These are phyloP conservation scores for Pegea sp. DNA, from an alignment of 23 tunicate species.

Conservation along the genomic window DNA sequence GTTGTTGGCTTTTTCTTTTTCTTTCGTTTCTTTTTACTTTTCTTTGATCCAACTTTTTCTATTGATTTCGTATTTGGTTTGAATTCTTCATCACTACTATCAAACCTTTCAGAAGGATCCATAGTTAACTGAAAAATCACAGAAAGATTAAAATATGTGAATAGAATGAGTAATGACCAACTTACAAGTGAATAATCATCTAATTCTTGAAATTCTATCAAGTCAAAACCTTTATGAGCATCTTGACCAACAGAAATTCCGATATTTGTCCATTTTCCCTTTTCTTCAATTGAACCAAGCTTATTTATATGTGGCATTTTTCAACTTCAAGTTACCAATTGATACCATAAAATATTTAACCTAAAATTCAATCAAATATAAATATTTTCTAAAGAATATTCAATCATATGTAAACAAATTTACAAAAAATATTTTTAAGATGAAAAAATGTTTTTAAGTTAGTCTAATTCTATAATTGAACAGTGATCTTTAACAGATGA, in stretches of 20 bases:
- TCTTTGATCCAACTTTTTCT: background rate
- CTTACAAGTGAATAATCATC: conserved; percentile 21
- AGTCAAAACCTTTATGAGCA: conserved; percentile 24
- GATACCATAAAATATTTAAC: background rate
- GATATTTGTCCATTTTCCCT: conserved; percentile 28
- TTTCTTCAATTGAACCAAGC: background rate
- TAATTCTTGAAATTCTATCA: conserved; percentile 61
- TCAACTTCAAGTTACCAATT: no score
- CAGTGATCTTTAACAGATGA: background rate
- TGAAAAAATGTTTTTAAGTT: no score
- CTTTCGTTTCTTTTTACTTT: background rate
- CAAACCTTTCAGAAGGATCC: conserved; percentile 7
- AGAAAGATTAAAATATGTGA: no score
- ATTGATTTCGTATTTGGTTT: background rate
- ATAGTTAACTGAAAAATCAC: no score
- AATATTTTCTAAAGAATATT: background rate
- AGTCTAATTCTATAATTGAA: conserved; percentile 3
- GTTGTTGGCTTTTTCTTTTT: background rate
- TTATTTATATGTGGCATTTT: no score
- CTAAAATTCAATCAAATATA: background rate
- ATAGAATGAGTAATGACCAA: no score
- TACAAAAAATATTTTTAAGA: no score
- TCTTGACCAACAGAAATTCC: conserved; percentile 31
- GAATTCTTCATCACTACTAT: conserved; percentile 2
- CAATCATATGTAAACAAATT: no score